Base-by-base conservation (phyloP, 2,888 invertebrate species). In the Idaea dimidiata region DNA sequence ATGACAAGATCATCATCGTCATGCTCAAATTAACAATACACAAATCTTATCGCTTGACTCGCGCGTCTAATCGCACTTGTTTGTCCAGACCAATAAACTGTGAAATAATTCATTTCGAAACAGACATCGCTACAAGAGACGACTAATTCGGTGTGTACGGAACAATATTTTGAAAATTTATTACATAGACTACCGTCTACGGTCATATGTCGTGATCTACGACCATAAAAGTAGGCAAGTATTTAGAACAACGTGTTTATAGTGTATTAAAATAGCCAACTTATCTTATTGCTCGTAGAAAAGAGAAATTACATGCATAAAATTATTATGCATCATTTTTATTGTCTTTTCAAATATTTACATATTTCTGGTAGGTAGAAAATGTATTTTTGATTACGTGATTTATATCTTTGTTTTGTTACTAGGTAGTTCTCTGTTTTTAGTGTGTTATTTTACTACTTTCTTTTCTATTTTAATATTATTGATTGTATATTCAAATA, bases 201-300 rank as follows among this genome's bases (percentile, higher is more conserved):
- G 79, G 80, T 82, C 74, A 72, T 73, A 81, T 89, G 78, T 70
- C 91, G 88, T 91, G 91, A 84, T 86, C 87, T 81, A 79, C 82
- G 84, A 86, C 83, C 81, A 86, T 91, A 86, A 90, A 86, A 62
- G 73, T 78, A 73, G 75, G 70, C 72, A 74, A 76, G 78, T 78
- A 81, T 87, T 79, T 76, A 68, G 78, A 86, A 91, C 85, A 85
- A 87, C 85, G 85, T 89, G 90, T 87, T 90, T 87, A 89, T 88
- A 81, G 83, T 80, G 78, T 79, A 77, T 80, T 75, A 80, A 80
- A 82, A 81, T 81, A 78, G 79, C 77, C 81, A 79, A 83, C 79
- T 78, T 78, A 76, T 81, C 78, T 73, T 68, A 76, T 79, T 72
- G 75, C 78, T 74, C 71, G 75, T 74, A 72, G 68, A 74, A 75